Percentiles rank a stretch among this genome's conserved stretches.
Conservation (phyloP, 2,797 vertebrate genomes). For the Botia kubotai region DNA sequence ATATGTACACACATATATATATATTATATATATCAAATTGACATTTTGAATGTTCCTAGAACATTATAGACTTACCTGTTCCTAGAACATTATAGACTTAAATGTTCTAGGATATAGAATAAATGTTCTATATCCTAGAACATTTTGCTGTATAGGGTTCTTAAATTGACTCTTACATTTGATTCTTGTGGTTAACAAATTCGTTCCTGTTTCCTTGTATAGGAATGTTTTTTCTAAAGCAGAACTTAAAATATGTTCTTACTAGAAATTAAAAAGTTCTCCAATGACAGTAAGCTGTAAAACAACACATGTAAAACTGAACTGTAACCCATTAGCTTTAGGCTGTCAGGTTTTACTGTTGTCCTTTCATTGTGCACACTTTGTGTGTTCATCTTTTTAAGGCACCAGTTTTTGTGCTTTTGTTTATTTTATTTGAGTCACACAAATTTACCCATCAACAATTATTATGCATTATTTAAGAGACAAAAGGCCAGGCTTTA, state of each 20-base stretch:
- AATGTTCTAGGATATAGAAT: no score
- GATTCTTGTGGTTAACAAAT: no score
- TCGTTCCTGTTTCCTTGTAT: no score
- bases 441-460: constrained; percentile 44
- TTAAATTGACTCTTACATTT: no score
- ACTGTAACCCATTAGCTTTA: neutral
- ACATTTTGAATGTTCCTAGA: no score
- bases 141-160: no score
- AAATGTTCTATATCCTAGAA: no score
- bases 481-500: constrained; percentile 62
- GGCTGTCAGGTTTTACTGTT: neutral
- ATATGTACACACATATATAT: no score
- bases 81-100: no score
- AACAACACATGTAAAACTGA: neutral
- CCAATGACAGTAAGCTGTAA: neutral
- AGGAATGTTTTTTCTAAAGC: no score
- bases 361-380: neutral
- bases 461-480: constrained; percentile 67
- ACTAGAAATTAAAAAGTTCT: neutral
- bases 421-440: constrained; percentile 18
- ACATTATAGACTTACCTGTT: no score
- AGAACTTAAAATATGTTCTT: neutral
- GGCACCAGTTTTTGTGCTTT: neutral
- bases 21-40: no score
- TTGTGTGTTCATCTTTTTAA: neutral